phyloP scores from a whole-genome alignment of 2,113 vertebrate genomes.

The Neolamprologus kungweensis region DNA sequence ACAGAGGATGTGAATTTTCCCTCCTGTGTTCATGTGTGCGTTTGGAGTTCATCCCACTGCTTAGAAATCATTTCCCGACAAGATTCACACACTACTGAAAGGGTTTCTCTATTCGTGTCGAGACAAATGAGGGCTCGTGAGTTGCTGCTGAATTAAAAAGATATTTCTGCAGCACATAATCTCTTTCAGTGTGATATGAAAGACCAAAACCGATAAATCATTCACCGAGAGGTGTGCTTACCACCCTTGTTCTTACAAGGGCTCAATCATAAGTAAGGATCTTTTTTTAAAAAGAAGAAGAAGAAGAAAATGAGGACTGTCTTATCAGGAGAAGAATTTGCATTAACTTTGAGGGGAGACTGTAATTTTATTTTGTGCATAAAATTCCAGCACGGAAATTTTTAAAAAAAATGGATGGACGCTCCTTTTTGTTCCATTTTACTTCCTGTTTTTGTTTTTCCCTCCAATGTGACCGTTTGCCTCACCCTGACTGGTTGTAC shows the following conservation, averaged over 20 bases:
- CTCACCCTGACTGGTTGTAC: background rate
- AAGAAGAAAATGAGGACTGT: background rate
- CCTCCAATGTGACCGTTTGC: background rate
- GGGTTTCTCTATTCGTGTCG: background rate
- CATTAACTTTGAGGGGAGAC: background rate
- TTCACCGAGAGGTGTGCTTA: background rate
- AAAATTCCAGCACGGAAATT: background rate
- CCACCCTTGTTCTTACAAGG: background rate
- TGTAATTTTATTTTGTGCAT: background rate
- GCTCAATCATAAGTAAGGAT: background rate
- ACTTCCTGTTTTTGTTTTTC: background rate
- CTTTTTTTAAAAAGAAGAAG: background rate
- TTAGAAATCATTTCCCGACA: background rate
- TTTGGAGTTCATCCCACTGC: background rate
- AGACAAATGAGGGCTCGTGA: background rate
- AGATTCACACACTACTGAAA: background rate
- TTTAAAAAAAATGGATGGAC: fast-evolving
- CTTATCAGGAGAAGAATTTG: background rate
- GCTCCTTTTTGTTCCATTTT: background rate
- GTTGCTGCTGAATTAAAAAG: background rate
- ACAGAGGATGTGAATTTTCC: background rate
- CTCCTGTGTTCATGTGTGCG: background rate
- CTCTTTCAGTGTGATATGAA: background rate
- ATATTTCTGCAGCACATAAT: background rate
- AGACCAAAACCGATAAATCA: background rate